Evolutionary conservation across 2,888 invertebrate genomes (phyloP).

Genomic region (Dinocampus coccinellae): DNA sequence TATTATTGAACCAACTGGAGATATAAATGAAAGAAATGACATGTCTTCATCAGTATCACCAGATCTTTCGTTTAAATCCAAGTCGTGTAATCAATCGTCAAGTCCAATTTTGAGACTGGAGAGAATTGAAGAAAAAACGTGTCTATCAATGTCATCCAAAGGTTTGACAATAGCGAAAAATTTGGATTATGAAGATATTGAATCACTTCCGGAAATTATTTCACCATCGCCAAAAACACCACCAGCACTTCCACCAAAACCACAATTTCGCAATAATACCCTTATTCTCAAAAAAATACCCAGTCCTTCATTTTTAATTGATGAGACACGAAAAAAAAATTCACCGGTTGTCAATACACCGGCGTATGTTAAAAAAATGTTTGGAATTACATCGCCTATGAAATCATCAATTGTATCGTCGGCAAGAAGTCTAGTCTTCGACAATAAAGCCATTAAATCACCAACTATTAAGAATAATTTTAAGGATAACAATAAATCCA

Average conservation of each 20-base stretch:
- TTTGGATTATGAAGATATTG: conserved; percentile 67
- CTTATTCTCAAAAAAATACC: conserved; percentile 66
- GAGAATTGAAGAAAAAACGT: conserved; percentile 64
- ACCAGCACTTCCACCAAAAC: conserved; percentile 83
- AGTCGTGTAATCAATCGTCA: conserved; percentile 37
- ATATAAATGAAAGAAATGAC: conserved; percentile 40
- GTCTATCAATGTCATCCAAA: conserved; percentile 63
- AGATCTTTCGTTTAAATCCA: conserved; percentile 15
- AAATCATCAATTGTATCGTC: conserved; percentile 37
- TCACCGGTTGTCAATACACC: conserved; percentile 32
- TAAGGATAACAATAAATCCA: conserved; percentile 1
- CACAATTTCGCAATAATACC: conserved; percentile 67
- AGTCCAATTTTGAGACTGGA: conserved; percentile 58
- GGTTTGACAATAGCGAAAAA: conserved; percentile 66
- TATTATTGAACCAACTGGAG: conserved; percentile 58
- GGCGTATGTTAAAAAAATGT: conserved; percentile 31
- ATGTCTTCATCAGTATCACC: conserved; percentile 21
- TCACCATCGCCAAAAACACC: conserved; percentile 70
- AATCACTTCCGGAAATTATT: conserved; percentile 61
- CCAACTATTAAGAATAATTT: conserved; percentile 26
- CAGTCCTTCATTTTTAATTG: conserved; percentile 67
- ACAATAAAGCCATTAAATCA: conserved; percentile 49
- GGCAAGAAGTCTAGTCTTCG: conserved; percentile 57
- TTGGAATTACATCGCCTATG: conserved; percentile 49
- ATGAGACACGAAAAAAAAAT: conserved; percentile 61